Evolutionary conservation across 2,113 vertebrate species (phyloP), one percentile per base, ranked within the genome.

Genomic region (Pangasianodon gigas): DNA sequence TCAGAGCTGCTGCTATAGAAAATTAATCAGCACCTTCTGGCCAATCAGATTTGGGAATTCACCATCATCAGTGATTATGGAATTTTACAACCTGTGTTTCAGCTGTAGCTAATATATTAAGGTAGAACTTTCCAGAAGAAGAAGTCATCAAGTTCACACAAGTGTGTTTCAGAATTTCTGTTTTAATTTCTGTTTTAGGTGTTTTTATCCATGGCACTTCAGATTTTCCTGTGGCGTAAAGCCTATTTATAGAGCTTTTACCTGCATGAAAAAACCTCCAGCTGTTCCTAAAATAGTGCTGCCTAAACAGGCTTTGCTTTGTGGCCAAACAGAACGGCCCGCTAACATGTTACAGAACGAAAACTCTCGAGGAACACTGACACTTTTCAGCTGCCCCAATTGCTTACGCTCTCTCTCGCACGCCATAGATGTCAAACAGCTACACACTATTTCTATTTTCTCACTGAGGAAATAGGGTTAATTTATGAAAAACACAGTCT

Each of bases 261-360:
- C 94, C 93, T 95, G 93, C 94, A 92, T 92, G 93, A 95, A 95
- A 58, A 37, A 83, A 95, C 94, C 95, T 94, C 85, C 93, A 86
- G 92, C 92, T 91, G 85, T 93, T 92, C 95, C 94, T 94, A 96
- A 96, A 96, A 96, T 96, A 96, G 91, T 89, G 91, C 92, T 92
- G 93, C 94, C 94, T 93, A 94, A 96, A 96, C 95, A 95, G 94
- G 92, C 94, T 93, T 92, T 56, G n/a, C 52, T 91, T 90, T 88
- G 93, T 90, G 93, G 94, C 94, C 93, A 94, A 95, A 89, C 92
- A 93, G 92, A 95, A 94, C 92, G 94, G 91, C 92, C 92, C 89
- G 91, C 58, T 69, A 52, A 86, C 62, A 58, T 65, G 71, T 44
- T 84, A n/a, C 14, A 65, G 89, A 71, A 75, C 56, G 71, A 87